Percentiles rank a stretch among this genome's conserved stretches.
Conservation (phyloP, 2,888 invertebrate species). For the Drosophila demipolita region DNA sequence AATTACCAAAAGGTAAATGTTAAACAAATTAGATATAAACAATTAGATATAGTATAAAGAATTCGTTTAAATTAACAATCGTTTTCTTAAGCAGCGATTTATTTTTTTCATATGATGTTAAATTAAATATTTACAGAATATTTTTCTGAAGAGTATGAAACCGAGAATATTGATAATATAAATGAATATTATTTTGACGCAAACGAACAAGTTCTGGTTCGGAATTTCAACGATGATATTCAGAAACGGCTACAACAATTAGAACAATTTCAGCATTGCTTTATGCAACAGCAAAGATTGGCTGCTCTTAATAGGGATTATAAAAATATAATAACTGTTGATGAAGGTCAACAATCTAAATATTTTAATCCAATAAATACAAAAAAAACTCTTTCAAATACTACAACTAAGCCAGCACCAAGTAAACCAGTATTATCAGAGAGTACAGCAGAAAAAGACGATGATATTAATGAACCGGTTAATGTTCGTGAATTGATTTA, state of each 20-base stretch:
- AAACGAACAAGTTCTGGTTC: constrained; percentile 3
- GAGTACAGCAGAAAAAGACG: constrained; percentile 14
- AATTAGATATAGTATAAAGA: neutral
- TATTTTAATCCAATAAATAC: neutral
- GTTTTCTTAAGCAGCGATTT: neutral
- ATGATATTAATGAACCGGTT: constrained; percentile 75
- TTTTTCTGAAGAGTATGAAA: constrained; percentile 20
- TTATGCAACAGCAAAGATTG: constrained; percentile 46
- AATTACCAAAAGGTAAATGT: constrained; percentile 82
- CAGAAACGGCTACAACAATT: constrained; percentile 66
- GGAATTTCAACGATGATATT: constrained; percentile 44
- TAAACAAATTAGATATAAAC: neutral
- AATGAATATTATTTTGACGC: constrained; percentile 3
- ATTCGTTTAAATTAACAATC: neutral
- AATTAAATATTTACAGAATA: constrained; percentile 52
- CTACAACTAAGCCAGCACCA: neutral
- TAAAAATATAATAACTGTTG: neutral
- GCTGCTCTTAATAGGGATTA: constrained; percentile 15
- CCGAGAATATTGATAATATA: constrained; percentile 3
- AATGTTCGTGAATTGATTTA: constrained; percentile 86
- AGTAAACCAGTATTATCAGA: neutral
- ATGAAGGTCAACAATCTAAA: neutral
- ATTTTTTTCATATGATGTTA: neutral
- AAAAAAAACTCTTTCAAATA: neutral
- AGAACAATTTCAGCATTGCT: constrained; percentile 64